Evolutionary conservation across 2,113 vertebrate species (phyloP).

Genomic region (Cottus gobio): DNA sequence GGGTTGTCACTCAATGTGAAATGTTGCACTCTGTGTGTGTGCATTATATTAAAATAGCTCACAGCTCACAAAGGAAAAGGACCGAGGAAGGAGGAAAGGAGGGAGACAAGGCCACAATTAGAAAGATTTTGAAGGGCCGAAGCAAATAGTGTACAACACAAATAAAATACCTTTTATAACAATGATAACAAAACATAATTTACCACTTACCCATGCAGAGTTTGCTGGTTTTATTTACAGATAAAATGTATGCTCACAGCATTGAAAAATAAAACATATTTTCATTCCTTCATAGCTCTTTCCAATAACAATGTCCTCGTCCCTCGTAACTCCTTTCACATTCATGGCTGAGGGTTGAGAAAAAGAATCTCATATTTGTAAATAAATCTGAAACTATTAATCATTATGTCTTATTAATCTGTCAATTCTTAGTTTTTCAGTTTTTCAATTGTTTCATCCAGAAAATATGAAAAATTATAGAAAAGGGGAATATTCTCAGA

Average conservation of each 20-base stretch:
- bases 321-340: not conserved
- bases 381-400: not conserved
- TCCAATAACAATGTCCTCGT: not conserved
- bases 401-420: not conserved
- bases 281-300: not conserved
- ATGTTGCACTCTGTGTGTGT: not conserved
- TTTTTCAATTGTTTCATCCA: not conserved
- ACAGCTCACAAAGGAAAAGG: not conserved
- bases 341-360: not conserved
- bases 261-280: not conserved
- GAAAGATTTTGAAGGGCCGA: conserved; percentile 1
- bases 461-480: not conserved
- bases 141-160: not conserved
- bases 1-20: conserved; percentile 12
- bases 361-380: not conserved
- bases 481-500: too few species aligned
- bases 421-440: not conserved
- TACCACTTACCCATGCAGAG: not conserved
- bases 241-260: not conserved
- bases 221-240: not conserved
- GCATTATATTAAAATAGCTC: conserved; percentile 6
- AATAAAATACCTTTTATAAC: too few species aligned
- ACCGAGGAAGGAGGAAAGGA: not conserved
- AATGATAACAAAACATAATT: not conserved
- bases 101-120: not conserved